Base-by-base conservation (phyloP, 2,888 invertebrate species). In the Mythimna impura region DNA sequence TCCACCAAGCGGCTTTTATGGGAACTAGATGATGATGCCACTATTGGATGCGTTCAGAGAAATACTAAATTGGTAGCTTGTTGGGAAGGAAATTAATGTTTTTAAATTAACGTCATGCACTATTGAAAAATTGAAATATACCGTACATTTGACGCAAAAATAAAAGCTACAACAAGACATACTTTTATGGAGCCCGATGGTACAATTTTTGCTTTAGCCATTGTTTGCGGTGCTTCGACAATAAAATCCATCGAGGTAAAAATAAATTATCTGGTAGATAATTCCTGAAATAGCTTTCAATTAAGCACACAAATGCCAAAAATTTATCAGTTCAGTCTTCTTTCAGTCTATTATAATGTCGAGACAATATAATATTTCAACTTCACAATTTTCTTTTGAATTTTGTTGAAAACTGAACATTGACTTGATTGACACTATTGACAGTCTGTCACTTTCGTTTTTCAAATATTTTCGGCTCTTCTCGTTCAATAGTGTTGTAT, bases 11-110 rank as follows among this genome's bases (percentile, higher is more conserved):
- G 95, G 93, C 81, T 81, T 78, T 76, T 78, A 78, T 20, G 69
- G 80, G 92, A 91, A 94, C 92, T 92, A 92, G 71, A 80, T 73
- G 77, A 88, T 92, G 93, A 94, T 92, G 94, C 94, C 88, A 90
- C 69, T 79, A 89, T 84, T 63, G 70, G 89, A 82, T 89, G 92
- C 93, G 90, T 94, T 94, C 94, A 89, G 34, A 80, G 80, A 66
- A 64, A 22, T 30, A 10, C 22, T 22, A 2, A 54, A 2, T 30
- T 54, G 0, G 14, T 10, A 8, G 3, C n/a, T 36, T 60, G 0
- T 4, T 25, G 14, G n/a, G 0, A 2, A 7, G 2, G 0, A 14
- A 40, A n/a, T 69, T 7, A n/a, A 12, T 25, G 22, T 68, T 68
- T 76, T 50, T 20, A 10, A 10, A 57, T 47, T 30, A 25, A 25